phyloP scores from a whole-genome alignment of 2,797 vertebrate species.

The Sebastes taczanowskii region DNA sequence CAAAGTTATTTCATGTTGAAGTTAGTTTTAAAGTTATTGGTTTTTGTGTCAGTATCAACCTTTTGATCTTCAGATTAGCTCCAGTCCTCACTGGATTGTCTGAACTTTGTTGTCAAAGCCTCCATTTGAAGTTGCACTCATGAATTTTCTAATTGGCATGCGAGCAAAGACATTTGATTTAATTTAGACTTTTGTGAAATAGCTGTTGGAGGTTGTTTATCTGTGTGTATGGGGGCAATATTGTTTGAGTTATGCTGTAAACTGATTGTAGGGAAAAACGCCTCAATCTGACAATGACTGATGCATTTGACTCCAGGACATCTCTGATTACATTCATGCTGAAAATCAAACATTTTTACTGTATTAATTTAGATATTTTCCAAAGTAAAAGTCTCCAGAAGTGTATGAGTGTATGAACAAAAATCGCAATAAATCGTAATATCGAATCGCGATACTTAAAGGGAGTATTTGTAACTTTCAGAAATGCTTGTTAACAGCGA shows the following conservation, averaged over 20 bases:
- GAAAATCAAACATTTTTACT: neutral
- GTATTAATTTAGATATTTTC: neutral
- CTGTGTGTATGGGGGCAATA: neutral
- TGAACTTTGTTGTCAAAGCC: neutral
- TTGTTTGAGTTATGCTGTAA: neutral
- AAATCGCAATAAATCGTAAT: neutral
- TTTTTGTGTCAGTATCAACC: neutral
- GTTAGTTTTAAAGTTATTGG: neutral
- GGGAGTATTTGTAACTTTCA: too few species aligned
- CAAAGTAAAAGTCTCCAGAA: fast-evolving
- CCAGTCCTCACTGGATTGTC: neutral
- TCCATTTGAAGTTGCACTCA: neutral
- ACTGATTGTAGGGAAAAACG: neutral
- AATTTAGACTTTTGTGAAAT: neutral
- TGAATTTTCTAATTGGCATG: neutral
- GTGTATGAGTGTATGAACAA: neutral
- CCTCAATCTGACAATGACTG: neutral
- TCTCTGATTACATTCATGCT: neutral
- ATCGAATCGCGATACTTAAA: too few species aligned
- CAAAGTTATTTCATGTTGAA: neutral
- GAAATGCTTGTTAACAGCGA: too few species aligned
- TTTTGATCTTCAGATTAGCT: neutral
- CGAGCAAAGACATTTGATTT: neutral
- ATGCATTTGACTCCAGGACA: too few species aligned
- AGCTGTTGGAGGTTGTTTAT: neutral